phyloP scores from a whole-genome alignment of 2,113 vertebrate genomes.

The Stegastes partitus region DNA sequence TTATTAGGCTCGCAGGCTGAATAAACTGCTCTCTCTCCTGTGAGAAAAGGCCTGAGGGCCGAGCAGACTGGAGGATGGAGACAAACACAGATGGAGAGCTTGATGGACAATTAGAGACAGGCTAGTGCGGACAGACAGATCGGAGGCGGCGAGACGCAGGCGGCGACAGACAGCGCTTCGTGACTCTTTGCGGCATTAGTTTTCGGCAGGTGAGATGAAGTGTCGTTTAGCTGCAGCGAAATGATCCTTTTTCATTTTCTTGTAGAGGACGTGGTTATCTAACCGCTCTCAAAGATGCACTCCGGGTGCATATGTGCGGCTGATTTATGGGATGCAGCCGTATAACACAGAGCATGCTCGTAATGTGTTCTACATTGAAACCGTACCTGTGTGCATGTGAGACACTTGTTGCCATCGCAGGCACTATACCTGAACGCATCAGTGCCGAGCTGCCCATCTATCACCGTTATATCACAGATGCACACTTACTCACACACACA shows the following conservation, averaged over 20 bases:
- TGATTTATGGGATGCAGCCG: constrained; percentile 13
- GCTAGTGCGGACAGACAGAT: constrained; percentile 39
- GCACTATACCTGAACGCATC: neutral
- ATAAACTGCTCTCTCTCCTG: constrained; percentile 49
- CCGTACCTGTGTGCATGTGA: neutral
- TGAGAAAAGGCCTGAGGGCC: constrained; percentile 53
- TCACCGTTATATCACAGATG: constrained; percentile 12
- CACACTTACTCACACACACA: neutral
- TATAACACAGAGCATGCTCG: neutral
- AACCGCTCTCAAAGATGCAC: constrained; percentile 1
- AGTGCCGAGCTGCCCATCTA: constrained; percentile 11
- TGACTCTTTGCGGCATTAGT: constrained; percentile 28
- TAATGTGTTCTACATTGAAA: neutral
- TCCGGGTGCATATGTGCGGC: neutral
- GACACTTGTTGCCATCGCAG: neutral
- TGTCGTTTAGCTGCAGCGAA: constrained; percentile 38
- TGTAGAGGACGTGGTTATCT: constrained; percentile 20
- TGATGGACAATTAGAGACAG: constrained; percentile 61
- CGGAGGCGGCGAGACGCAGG: constrained; percentile 5
- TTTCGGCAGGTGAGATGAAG: constrained; percentile 41
- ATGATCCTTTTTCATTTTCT: constrained; percentile 36
- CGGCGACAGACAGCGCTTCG: constrained; percentile 4
- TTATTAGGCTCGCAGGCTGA: constrained; percentile 60
- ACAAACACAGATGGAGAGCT: constrained; percentile 53
- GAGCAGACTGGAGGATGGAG: constrained; percentile 39